Evolutionary conservation across 2,888 invertebrate species (phyloP).

Genomic region (Agrenia bidenticulata): DNA sequence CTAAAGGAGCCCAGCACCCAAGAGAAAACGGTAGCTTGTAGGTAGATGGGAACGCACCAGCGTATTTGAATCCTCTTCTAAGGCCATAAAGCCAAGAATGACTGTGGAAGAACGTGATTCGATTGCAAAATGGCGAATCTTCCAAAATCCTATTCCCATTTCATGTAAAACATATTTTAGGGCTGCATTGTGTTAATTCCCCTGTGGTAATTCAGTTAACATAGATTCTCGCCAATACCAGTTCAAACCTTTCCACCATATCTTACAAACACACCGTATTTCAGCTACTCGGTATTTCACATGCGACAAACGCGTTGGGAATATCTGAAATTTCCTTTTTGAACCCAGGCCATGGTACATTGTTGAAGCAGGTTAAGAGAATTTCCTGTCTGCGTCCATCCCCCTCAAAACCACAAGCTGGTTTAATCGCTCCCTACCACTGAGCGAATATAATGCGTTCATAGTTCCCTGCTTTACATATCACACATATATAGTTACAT

Average conservation of each 20-base stretch:
- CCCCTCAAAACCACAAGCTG: too few species aligned
- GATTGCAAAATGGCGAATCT: constrained; percentile 16
- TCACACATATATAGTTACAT: too few species aligned
- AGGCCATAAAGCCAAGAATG: constrained; percentile 23
- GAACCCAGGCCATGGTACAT: too few species aligned
- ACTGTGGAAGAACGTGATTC: constrained; percentile 14
- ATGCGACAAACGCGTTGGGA: constrained; percentile 7
- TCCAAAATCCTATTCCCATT: constrained; percentile 15
- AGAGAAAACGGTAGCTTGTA: constrained; percentile 8
- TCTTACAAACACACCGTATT: constrained; percentile 6
- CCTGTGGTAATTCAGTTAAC: constrained; percentile 12
- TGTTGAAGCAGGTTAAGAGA: too few species aligned
- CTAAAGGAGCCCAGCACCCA: constrained; percentile 8
- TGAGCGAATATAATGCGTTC: too few species aligned
- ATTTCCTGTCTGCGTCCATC: too few species aligned
- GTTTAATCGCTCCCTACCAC: too few species aligned
- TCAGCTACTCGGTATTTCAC: constrained; percentile 2
- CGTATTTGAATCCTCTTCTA: constrained; percentile 14
- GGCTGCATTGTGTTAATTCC: constrained; percentile 22
- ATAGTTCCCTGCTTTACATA: too few species aligned
- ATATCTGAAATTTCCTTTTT: not conserved
- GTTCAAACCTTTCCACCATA: constrained; percentile 9
- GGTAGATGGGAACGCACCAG: not conserved
- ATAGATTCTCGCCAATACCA: too few species aligned
- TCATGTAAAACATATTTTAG: constrained; percentile 20